phyloP scores from a whole-genome alignment of 2,797 vertebrate genomes.

The Sebastes umbrosus region DNA sequence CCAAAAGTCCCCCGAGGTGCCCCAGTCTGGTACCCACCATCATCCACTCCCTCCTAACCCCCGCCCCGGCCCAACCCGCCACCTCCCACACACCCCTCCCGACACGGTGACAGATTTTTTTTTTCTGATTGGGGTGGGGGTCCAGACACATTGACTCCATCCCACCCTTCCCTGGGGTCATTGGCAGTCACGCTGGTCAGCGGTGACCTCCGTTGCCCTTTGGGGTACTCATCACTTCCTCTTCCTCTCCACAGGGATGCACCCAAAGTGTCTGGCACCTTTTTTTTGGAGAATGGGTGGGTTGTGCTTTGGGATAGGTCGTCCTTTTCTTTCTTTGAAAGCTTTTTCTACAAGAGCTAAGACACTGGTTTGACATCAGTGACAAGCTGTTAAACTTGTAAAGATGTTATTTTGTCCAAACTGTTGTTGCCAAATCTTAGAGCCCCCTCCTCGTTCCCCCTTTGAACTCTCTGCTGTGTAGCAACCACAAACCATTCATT shows the following conservation, averaged over 20 bases:
- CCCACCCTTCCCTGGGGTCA: constrained; percentile 65
- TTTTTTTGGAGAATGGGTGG: constrained; percentile 41
- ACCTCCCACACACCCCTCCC: constrained; percentile 59
- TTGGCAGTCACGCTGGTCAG: constrained; percentile 69
- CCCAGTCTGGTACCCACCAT: constrained; percentile 84
- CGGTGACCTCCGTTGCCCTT: constrained; percentile 74
- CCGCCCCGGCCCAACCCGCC: constrained; percentile 46
- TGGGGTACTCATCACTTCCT: constrained; percentile 68
- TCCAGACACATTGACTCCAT: constrained; percentile 73
- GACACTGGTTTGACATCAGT: neutral
- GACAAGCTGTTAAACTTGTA: constrained; percentile 33
- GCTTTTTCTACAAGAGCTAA: neutral
- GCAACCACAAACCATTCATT: constrained; percentile 21
- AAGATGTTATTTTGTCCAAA: constrained; percentile 25
- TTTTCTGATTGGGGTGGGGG: constrained; percentile 42
- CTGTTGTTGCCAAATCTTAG: neutral
- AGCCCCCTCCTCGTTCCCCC: too few relatives aligned
- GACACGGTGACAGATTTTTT: constrained; percentile 63
- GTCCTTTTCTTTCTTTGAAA: neutral
- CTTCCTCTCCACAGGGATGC: constrained; percentile 64
- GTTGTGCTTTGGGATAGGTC: constrained; percentile 1
- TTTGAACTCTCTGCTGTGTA: constrained; percentile 11
- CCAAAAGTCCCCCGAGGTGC: constrained; percentile 84
- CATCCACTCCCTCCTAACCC: constrained; percentile 60
- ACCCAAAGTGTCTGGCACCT: constrained; percentile 69